A percentile compares a stretch with the other conserved stretches of the same genome.
Conservation (phyloP, 2,888 invertebrate genomes). For the Drosophila fulvimacula region DNA sequence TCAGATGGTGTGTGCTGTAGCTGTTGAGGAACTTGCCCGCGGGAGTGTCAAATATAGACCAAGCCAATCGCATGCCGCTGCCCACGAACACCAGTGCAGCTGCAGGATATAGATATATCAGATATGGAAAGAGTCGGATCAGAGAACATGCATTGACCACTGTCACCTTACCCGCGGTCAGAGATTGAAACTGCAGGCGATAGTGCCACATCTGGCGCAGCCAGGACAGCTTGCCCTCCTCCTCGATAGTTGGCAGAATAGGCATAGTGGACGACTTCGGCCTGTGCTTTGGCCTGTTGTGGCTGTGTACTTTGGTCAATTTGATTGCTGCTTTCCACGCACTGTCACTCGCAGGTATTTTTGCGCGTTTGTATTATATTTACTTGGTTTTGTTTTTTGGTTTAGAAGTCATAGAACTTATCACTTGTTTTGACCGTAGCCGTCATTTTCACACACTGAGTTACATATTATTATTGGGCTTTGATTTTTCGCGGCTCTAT, state of each 20-base stretch:
- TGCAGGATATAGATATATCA: constrained; percentile 30
- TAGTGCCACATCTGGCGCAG: constrained; percentile 72
- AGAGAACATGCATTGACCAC: too few species aligned
- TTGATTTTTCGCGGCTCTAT: constrained; percentile 16
- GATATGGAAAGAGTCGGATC: not conserved
- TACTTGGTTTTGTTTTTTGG: not conserved
- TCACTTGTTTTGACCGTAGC: constrained; percentile 50
- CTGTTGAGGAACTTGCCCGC: constrained; percentile 61
- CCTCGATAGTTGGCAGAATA: constrained; percentile 71
- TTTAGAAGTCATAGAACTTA: constrained; percentile 40
- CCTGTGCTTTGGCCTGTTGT: constrained; percentile 8
- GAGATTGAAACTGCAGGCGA: constrained; percentile 78
- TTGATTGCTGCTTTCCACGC: constrained; percentile 23
- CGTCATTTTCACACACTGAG: constrained; percentile 44
- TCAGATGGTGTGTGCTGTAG: constrained; percentile 67
- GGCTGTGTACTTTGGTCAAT: constrained; percentile 2
- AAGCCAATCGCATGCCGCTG: constrained; percentile 79
- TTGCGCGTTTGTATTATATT: not conserved
- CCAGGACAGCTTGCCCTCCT: constrained; percentile 70
- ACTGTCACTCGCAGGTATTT: constrained; percentile 25
- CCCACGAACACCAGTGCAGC: constrained; percentile 77
- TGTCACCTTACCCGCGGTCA: constrained; percentile 69
- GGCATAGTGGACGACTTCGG: constrained; percentile 61
- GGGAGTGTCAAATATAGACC: constrained; percentile 79
- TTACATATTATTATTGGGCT: constrained; percentile 17